Percentiles rank a stretch among this genome's conserved stretches.
These are phyloP conservation scores for Epinephelus moara DNA, from an alignment of 2,113 vertebrate species.

Conservation along the genomic window DNA sequence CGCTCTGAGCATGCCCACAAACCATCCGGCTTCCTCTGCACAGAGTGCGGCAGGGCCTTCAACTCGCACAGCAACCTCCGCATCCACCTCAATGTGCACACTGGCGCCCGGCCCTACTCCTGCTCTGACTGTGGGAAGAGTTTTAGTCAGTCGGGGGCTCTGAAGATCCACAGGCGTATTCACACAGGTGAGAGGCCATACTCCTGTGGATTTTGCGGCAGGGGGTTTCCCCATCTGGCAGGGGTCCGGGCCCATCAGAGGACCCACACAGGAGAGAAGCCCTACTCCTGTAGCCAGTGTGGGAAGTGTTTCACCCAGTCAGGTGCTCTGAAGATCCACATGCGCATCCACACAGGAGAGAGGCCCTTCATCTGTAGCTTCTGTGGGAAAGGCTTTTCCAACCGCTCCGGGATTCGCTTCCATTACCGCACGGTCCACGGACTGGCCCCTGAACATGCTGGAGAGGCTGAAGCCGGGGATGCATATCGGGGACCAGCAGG, in stretches of 20 bases:
- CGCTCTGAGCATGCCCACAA: slow-evolving; percentile 81
- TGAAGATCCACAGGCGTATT: slow-evolving; percentile 86
- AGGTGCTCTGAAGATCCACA: slow-evolving; percentile 85
- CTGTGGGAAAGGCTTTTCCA: slow-evolving; percentile 86
- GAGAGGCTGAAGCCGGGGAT: slow-evolving; percentile 7
- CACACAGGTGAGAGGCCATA: slow-evolving; percentile 84
- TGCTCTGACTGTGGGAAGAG: slow-evolving; percentile 87
- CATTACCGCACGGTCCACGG: slow-evolving; percentile 85
- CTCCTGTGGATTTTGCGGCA: slow-evolving; percentile 79
- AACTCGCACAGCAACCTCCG: slow-evolving; percentile 88
- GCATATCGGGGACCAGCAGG: slow-evolving; percentile 20
- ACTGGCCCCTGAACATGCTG: slow-evolving; percentile 63
- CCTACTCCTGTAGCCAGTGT: slow-evolving; percentile 87
- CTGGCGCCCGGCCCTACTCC: slow-evolving; percentile 85
- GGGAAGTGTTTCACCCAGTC: slow-evolving; percentile 89
- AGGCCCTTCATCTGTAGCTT: slow-evolving; percentile 84
- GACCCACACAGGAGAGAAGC: slow-evolving; percentile 87
- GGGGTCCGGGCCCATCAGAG: slow-evolving; percentile 85
- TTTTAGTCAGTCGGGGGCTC: slow-evolving; percentile 87
- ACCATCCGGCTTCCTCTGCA: slow-evolving; percentile 81
- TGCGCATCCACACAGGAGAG: slow-evolving; percentile 84
- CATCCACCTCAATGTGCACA: slow-evolving; percentile 88
- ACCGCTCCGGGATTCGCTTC: slow-evolving; percentile 86
- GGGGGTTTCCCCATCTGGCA: slow-evolving; percentile 86
- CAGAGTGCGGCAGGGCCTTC: slow-evolving; percentile 85